Conservation (phyloP, 2,113 vertebrate genomes). For the Cyprinodon variegatus region DNA sequence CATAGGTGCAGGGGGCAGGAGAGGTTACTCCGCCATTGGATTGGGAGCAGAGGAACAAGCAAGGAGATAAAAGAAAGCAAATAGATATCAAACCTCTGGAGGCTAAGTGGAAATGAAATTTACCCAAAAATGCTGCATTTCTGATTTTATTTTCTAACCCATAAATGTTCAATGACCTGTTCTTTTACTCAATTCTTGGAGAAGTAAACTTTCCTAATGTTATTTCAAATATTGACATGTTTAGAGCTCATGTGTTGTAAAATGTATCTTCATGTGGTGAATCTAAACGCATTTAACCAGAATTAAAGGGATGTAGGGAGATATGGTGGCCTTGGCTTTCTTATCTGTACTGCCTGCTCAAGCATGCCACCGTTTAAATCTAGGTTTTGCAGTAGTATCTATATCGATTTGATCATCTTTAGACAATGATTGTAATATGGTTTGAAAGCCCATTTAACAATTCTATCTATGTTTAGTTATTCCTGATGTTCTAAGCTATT, state of each 20-base stretch:
- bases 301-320: slow-evolving; percentile 12
- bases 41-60: slow-evolving; percentile 48
- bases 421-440: slow-evolving; percentile 64
- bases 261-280: slow-evolving; percentile 28
- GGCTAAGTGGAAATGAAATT: slow-evolving; percentile 7
- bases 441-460: neutral
- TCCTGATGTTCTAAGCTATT: slow-evolving; percentile 3
- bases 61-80: slow-evolving; percentile 14
- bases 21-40: slow-evolving; percentile 19
- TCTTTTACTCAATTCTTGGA: slow-evolving; percentile 9
- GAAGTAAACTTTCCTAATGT: slow-evolving; percentile 17
- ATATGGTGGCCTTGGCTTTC: slow-evolving; percentile 36
- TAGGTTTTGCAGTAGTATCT: slow-evolving; percentile 58
- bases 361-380: slow-evolving; percentile 63
- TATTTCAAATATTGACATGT: slow-evolving; percentile 16
- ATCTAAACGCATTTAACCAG: slow-evolving; percentile 40
- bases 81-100: slow-evolving; percentile 1
- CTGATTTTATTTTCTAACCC: slow-evolving; percentile 31
- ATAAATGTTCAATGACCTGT: slow-evolving; percentile 18
- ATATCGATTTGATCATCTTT: slow-evolving; percentile 53
- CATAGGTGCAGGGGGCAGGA: neutral
- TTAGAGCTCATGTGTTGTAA: slow-evolving; percentile 26
- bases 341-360: slow-evolving; percentile 57
- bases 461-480: slow-evolving; percentile 9
- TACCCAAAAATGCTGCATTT: slow-evolving; percentile 61